Evolutionary conservation across 2,797 vertebrate genomes (phyloP).

Genomic region (Vireo griseus): DNA sequence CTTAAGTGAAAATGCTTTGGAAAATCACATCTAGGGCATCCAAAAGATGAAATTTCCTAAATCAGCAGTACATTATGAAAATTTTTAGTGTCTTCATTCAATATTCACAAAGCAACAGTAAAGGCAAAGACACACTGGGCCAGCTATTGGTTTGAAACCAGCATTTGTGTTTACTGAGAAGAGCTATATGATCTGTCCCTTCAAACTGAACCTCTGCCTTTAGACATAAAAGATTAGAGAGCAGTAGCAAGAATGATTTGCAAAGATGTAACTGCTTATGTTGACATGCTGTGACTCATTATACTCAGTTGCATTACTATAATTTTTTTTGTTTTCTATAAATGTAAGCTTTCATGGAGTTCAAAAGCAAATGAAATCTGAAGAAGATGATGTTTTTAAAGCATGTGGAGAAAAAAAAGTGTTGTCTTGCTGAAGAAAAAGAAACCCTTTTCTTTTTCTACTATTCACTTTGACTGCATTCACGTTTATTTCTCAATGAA

Average conservation of each 20-base stretch:
- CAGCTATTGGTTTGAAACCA: neutral
- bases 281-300: neutral
- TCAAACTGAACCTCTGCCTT: neutral
- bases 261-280: neutral
- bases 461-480: neutral
- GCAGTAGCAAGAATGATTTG: neutral
- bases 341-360: neutral
- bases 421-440: neutral
- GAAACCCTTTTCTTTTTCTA: neutral
- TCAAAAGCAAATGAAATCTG: neutral
- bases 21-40: neutral
- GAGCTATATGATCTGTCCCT: neutral
- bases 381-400: neutral
- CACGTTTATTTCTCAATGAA: neutral
- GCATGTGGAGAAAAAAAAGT: neutral
- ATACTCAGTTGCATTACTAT: neutral
- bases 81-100: neutral
- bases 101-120: neutral
- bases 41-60: neutral
- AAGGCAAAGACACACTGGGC: neutral
- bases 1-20: neutral
- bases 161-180: neutral
- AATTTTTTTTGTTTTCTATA: neutral
- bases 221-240: neutral
- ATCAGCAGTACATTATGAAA: neutral